Conservation (phyloP, 2,113 vertebrate species). For the Candoia aspera region DNA sequence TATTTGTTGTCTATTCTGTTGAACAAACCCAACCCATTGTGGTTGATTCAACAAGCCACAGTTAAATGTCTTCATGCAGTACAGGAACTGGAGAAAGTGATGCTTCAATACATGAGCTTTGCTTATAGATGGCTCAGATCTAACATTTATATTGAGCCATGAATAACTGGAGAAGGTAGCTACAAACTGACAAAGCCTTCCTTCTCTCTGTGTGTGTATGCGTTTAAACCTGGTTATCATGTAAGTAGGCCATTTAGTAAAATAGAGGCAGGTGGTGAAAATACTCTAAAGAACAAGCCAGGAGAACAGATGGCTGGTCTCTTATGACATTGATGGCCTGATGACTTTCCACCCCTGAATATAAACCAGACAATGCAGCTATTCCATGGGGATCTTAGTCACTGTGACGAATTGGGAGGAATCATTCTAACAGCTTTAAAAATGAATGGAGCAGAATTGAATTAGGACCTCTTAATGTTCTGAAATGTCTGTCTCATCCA, state of each 20-base stretch:
- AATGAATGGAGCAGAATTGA: constrained; percentile 12
- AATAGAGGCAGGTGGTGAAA: neutral
- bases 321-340: constrained; percentile 22
- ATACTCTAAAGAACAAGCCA: constrained; percentile 19
- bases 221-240: neutral
- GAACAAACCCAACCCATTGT: too few relatives aligned
- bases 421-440: constrained; percentile 10
- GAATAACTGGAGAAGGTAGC: too few relatives aligned
- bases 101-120: too few relatives aligned
- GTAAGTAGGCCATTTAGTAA: constrained; percentile 51
- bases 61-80: too few relatives aligned
- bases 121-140: too few relatives aligned
- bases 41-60: too few relatives aligned
- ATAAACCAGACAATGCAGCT: constrained; percentile 35
- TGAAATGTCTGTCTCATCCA: neutral
- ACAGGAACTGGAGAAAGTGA: too few relatives aligned
- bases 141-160: too few relatives aligned
- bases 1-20: too few relatives aligned
- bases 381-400: constrained; percentile 35
- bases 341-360: constrained; percentile 30
- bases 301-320: constrained; percentile 36
- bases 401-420: constrained; percentile 29
- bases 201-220: neutral
- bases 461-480: neutral
- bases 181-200: neutral